Percentiles rank a stretch among this genome's conserved stretches.
Evolutionary conservation across 2,797 vertebrate genomes (phyloP).

Genomic region (Tinamus major): DNA sequence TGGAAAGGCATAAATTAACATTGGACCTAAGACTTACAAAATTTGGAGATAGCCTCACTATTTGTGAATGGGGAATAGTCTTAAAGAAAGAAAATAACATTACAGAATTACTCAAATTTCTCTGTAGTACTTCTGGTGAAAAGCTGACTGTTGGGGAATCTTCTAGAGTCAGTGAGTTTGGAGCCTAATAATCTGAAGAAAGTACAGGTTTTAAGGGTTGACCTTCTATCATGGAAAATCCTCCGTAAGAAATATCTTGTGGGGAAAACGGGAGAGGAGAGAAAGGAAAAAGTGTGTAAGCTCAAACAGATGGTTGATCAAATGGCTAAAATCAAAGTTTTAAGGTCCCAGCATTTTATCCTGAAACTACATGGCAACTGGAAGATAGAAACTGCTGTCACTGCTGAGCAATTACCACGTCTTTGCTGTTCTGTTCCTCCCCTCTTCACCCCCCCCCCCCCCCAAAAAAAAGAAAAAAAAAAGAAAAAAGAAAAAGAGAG

Average conservation of each 20-base stretch:
- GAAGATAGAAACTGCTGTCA: background rate
- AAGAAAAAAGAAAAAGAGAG: background rate
- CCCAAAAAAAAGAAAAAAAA: no score
- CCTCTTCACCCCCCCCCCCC: no score
- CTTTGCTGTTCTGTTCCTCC: background rate
- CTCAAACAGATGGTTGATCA: background rate
- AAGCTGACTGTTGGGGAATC: background rate
- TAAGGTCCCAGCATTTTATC: background rate
- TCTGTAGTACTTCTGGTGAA: background rate
- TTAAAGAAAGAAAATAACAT: background rate
- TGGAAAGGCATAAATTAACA: background rate
- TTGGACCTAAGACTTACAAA: background rate
- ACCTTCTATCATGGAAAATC: background rate
- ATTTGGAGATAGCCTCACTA: rapidly evolving
- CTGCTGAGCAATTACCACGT: background rate
- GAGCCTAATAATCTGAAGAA: background rate
- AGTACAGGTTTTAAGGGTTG: background rate
- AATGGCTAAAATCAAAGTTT: background rate
- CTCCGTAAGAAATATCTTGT: background rate
- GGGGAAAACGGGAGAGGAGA: background rate
- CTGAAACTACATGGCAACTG: background rate
- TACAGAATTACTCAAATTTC: background rate
- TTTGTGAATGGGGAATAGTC: background rate
- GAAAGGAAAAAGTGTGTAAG: background rate
- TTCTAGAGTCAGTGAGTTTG: background rate